Percentiles rank a stretch among this genome's conserved stretches.
These are phyloP conservation scores for Catharus fuscescens DNA, from an alignment of 2,113 vertebrate genomes.

Conservation along the genomic window DNA sequence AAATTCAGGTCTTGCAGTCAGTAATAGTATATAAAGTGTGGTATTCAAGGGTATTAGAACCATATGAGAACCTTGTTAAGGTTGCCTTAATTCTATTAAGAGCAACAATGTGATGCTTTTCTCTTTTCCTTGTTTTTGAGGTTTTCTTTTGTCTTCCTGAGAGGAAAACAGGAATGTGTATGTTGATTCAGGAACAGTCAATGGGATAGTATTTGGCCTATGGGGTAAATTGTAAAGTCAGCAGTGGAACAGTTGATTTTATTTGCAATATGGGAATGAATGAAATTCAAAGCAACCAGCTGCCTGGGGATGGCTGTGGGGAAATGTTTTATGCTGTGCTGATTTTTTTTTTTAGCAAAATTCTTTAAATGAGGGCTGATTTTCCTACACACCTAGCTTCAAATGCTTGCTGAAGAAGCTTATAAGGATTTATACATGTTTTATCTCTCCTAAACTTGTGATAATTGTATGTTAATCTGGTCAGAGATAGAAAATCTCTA, in stretches of 20 bases:
- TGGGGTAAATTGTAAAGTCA: not conserved
- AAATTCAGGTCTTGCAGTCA: not conserved
- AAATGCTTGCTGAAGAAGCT: not conserved
- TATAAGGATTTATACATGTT: not conserved
- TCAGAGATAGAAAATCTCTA: not conserved
- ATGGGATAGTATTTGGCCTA: not conserved
- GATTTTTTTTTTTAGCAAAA: not conserved
- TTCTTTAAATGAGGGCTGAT: not conserved
- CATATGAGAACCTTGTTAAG: not conserved
- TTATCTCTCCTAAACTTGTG: not conserved
- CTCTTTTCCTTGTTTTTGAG: not conserved
- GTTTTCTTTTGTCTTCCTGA: not conserved
- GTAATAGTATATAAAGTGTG: not conserved
- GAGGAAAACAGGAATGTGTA: not conserved
- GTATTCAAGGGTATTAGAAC: not conserved
- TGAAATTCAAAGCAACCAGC: not conserved
- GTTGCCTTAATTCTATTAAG: not conserved
- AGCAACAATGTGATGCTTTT: not conserved
- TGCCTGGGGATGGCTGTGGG: not conserved
- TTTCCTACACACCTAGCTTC: not conserved
- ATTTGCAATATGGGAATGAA: not conserved
- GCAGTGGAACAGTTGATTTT: not conserved
- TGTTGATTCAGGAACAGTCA: not conserved
- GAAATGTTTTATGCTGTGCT: not conserved
- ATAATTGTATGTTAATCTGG: not conserved